Evolutionary conservation across 2,888 invertebrate species (phyloP).

Genomic region (Drosophila mercatorum): DNA sequence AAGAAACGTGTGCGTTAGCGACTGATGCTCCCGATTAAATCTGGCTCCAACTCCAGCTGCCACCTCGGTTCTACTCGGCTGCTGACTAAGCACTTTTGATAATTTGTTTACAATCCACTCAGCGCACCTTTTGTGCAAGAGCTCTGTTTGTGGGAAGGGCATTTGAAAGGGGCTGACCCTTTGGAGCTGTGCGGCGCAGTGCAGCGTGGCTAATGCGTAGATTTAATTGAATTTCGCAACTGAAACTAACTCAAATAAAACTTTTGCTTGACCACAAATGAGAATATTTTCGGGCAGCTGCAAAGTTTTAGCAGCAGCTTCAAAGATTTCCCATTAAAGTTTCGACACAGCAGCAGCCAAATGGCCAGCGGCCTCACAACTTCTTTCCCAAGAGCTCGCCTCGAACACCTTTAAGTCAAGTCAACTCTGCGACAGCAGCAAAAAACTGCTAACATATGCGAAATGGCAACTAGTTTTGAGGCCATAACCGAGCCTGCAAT

Average conservation of each 20-base stretch:
- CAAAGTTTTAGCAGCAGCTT: conserved; percentile 39
- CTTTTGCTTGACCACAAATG: conserved; percentile 65
- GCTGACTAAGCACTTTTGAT: conserved; percentile 75
- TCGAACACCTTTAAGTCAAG: conserved; percentile 66
- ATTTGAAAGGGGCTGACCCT: conserved; percentile 12
- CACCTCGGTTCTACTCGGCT: conserved; percentile 17
- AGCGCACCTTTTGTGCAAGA: conserved; percentile 51
- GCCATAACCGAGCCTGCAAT: conserved; percentile 4
- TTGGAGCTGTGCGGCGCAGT: conserved; percentile 25
- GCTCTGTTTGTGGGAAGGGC: conserved; percentile 21
- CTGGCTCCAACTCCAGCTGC: conserved; percentile 10
- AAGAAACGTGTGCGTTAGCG: conserved; percentile 64
- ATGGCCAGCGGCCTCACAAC: conserved; percentile 34
- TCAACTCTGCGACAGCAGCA: conserved; percentile 71
- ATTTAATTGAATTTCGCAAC: conserved; percentile 69
- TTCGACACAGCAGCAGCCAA: conserved; percentile 42
- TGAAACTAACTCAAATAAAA: conserved; percentile 65
- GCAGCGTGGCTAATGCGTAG: conserved; percentile 55
- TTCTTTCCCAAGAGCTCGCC: neutral
- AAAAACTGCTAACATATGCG: conserved; percentile 81
- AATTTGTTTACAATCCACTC: conserved; percentile 73
- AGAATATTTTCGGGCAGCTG: conserved; percentile 44
- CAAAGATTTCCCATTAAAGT: conserved; percentile 52
- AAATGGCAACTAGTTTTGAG: conserved; percentile 29
- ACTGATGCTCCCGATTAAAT: conserved; percentile 22